These are phyloP conservation scores for Mythimna ferrago DNA, from an alignment of 2,888 invertebrate species.

Conservation along the genomic window DNA sequence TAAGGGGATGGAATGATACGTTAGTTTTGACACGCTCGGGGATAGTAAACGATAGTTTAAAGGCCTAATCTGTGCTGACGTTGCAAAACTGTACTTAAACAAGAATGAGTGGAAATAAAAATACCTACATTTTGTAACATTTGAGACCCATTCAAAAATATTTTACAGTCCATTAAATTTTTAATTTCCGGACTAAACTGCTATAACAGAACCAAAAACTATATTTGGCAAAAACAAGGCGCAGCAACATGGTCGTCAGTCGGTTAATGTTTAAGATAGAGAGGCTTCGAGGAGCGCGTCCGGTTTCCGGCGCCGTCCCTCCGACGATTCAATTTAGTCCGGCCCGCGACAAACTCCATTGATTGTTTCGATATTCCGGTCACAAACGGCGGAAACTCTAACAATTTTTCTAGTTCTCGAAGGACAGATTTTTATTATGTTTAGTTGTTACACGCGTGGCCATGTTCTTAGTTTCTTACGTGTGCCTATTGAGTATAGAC, in stretches of 20 bases:
- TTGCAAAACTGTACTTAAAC: too few species aligned
- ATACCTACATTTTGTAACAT: background rate
- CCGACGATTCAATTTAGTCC: constrained; percentile 85
- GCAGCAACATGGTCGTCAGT: constrained; percentile 60
- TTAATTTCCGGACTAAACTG: constrained; percentile 53
- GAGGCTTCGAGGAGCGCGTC: constrained; percentile 78
- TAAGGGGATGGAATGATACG: constrained; percentile 39
- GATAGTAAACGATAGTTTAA: constrained; percentile 38
- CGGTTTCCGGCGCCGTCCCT: constrained; percentile 83
- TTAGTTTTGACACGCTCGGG: constrained; percentile 43
- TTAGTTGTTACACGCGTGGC: constrained; percentile 55
- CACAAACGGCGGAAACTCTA: constrained; percentile 78
- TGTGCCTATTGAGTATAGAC: constrained; percentile 33
- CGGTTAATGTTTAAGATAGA: constrained; percentile 78
- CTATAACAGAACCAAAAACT: constrained; percentile 54
- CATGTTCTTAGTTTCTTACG: constrained; percentile 38
- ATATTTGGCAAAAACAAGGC: constrained; percentile 54
- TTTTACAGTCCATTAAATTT: constrained; percentile 28
- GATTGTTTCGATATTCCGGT: constrained; percentile 89
- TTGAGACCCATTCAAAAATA: constrained; percentile 4
- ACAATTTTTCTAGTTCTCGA: constrained; percentile 67
- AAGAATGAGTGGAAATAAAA: background rate
- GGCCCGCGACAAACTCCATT: constrained; percentile 86
- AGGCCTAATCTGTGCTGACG: background rate
- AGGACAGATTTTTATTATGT: constrained; percentile 66